These are phyloP conservation scores for Spinus olivaceus DNA, from an alignment of 2,797 vertebrate genomes.

Conservation along the genomic window DNA sequence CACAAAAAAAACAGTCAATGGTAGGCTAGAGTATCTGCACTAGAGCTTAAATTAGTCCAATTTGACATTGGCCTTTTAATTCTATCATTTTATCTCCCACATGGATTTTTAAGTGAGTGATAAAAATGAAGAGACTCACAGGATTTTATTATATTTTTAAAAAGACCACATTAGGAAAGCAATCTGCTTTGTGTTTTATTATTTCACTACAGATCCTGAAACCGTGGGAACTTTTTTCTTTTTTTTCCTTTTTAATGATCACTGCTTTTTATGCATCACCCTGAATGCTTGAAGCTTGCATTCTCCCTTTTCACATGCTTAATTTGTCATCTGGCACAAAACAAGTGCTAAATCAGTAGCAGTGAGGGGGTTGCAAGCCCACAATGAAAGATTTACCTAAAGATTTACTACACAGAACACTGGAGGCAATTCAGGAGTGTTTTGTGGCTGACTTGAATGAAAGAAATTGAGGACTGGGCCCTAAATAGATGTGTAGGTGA, in stretches of 20 bases:
- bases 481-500: neutral
- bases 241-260: neutral
- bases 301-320: neutral
- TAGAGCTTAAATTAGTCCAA: neutral
- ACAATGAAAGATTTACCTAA: neutral
- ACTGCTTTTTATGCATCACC: neutral
- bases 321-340: slow-evolving; percentile 13
- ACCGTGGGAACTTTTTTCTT: neutral
- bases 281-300: neutral
- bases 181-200: neutral
- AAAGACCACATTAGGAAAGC: neutral
- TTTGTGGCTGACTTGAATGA: neutral
- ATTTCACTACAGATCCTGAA: neutral
- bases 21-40: neutral
- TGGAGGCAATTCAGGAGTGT: neutral
- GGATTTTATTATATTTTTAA: neutral
- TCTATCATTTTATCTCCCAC: neutral
- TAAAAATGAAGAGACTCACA: neutral
- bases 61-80: neutral
- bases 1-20: neutral
- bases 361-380: neutral
- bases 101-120: neutral
- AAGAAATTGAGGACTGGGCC: neutral
- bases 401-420: neutral
- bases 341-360: neutral